Conservation (phyloP, 1,140 invertebrate genomes). For the Pseudomyrmex sp. region DNA sequence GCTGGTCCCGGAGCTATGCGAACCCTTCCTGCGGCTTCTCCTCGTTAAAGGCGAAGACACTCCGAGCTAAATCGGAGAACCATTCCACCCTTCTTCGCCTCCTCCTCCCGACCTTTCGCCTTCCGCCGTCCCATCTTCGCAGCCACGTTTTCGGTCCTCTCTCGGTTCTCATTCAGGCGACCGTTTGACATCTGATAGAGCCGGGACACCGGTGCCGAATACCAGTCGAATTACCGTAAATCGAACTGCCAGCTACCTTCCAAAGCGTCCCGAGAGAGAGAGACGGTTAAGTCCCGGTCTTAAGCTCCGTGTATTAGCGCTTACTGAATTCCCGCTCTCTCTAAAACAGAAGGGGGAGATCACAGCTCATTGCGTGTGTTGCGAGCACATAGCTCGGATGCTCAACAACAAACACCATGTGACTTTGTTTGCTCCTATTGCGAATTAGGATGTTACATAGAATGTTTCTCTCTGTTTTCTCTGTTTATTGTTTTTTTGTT, state of each 20-base stretch:
- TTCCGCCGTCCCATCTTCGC: constrained; percentile 1
- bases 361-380: constrained; percentile 50
- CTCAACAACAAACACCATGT: constrained; percentile 7
- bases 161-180: constrained; percentile 66
- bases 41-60: constrained; percentile 64
- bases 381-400: constrained; percentile 5
- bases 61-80: constrained; percentile 67
- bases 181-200: constrained; percentile 75
- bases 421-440: background rate
- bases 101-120: background rate
- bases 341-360: constrained; percentile 36
- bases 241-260: constrained; percentile 72
- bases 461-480: background rate
- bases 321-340: constrained; percentile 63
- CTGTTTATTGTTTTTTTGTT: background rate
- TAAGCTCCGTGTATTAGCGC: constrained; percentile 57
- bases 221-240: constrained; percentile 76
- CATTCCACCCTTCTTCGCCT: constrained; percentile 27
- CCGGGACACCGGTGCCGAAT: constrained; percentile 67
- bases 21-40: constrained; percentile 53
- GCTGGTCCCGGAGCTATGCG: constrained; percentile 65
- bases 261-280: constrained; percentile 37
- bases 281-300: constrained; percentile 52
- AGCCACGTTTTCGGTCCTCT: constrained; percentile 60
- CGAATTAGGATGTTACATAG: background rate